Evolutionary conservation across 2,113 vertebrate genomes (phyloP).

Genomic region (Herpetotheres cachinnans): DNA sequence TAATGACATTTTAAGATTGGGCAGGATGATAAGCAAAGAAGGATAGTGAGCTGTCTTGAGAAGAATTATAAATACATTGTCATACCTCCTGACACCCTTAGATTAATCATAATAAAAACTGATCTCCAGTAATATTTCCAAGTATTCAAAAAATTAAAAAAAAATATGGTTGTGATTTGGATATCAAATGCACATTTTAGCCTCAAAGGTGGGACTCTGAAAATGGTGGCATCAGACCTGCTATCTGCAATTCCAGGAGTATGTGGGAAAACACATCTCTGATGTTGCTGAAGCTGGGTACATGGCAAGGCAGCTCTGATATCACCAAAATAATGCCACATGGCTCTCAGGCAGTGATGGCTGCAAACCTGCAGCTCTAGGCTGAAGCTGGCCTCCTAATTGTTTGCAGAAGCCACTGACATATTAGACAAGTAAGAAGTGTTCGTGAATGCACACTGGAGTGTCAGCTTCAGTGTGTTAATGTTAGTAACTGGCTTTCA

Average conservation of each 20-base stretch:
- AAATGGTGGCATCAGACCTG: background rate
- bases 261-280: background rate
- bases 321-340: background rate
- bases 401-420: background rate
- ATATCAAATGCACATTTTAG: background rate
- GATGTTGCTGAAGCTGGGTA: background rate
- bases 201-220: background rate
- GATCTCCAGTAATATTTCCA: background rate
- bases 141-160: background rate
- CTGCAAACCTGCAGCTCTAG: background rate
- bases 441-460: background rate
- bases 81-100: background rate
- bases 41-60: background rate
- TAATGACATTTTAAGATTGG: background rate
- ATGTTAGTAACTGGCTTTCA: background rate
- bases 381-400: background rate
- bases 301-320: fast-evolving
- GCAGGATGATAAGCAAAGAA: background rate
- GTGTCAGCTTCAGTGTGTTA: background rate
- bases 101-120: background rate
- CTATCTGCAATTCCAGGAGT: background rate
- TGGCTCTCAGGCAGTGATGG: background rate
- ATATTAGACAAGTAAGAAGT: background rate
- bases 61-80: background rate
- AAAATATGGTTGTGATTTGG: background rate